These are phyloP conservation scores for Stenurella melanura DNA, from an alignment of 2,888 invertebrate species.

Conservation along the genomic window DNA sequence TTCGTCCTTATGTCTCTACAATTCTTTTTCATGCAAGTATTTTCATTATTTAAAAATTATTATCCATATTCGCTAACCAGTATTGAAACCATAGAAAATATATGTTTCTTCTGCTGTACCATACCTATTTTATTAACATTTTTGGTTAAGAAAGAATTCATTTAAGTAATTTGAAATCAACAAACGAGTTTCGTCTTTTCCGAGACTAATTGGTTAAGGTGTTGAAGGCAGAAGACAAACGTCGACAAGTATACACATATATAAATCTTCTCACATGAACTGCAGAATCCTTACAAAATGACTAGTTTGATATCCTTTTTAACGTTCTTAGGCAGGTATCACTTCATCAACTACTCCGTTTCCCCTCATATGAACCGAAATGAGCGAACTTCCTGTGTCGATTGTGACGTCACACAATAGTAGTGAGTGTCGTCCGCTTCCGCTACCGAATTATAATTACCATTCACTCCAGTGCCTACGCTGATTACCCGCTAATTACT, in stretches of 20 bases:
- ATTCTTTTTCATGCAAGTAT: too few species aligned
- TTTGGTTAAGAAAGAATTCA: not conserved
- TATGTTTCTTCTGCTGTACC: not conserved
- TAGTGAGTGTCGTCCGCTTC: constrained; percentile 63
- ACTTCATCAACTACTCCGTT: constrained; percentile 29
- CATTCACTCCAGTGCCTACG: constrained; percentile 61
- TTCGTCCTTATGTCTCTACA: too few species aligned
- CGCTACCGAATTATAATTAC: constrained; percentile 63
- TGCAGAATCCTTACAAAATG: constrained; percentile 37
- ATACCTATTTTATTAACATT: not conserved
- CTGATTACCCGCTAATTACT: constrained; percentile 61
- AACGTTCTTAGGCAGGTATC: constrained; percentile 19
- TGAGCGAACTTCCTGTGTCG: constrained; percentile 39
- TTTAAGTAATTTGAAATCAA: not conserved
- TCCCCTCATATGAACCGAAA: constrained; percentile 33
- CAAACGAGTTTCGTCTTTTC: constrained; percentile 1
- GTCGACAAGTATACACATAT: not conserved
- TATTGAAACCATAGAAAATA: too few species aligned
- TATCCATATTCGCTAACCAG: too few species aligned
- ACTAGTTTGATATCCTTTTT: constrained; percentile 25
- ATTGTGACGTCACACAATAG: constrained; percentile 42
- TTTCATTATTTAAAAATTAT: too few species aligned
- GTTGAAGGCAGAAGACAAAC: constrained; percentile 25
- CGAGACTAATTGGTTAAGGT: constrained; percentile 22
- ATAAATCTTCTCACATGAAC: constrained; percentile 21